These are phyloP conservation scores for Simalia tracyae DNA, from an alignment of 2,797 vertebrate species.

Conservation along the genomic window DNA sequence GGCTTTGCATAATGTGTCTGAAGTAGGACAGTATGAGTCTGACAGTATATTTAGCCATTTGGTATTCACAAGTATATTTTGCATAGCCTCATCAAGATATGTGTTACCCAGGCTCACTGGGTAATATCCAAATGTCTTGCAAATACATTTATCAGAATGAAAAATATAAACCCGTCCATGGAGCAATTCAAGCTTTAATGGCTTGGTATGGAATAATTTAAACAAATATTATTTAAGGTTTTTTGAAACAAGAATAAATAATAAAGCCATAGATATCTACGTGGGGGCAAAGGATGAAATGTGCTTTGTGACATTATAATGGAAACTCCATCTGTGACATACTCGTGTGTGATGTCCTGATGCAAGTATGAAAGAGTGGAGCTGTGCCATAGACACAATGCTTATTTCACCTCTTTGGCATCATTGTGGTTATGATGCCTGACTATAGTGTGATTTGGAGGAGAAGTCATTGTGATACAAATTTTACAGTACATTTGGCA, in stretches of 20 bases:
- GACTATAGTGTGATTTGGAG: neutral
- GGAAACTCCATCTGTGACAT: neutral
- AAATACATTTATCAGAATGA: constrained; percentile 23
- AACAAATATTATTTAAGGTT: neutral
- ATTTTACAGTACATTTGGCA: neutral
- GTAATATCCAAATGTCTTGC: rapidly evolving
- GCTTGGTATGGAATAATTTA: constrained; percentile 9
- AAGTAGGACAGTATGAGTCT: neutral
- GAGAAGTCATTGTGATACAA: neutral
- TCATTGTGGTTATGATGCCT: neutral
- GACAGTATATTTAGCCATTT: constrained; percentile 44
- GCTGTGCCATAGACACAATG: neutral
- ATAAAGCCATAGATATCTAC: neutral
- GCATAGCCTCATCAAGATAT: constrained; percentile 44
- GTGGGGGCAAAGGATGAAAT: neutral
- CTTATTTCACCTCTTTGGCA: neutral
- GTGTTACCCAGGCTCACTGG: constrained; percentile 45
- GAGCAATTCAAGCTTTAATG: constrained; percentile 23
- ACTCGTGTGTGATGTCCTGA: neutral
- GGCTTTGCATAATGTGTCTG: neutral
- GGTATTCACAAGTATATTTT: constrained; percentile 38
- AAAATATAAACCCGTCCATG: neutral
- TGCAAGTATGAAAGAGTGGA: neutral
- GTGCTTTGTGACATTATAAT: neutral
- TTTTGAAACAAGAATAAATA: neutral